These are phyloP conservation scores for Xylophagus ater DNA, from an alignment of 2,888 invertebrate genomes.

Conservation along the genomic window DNA sequence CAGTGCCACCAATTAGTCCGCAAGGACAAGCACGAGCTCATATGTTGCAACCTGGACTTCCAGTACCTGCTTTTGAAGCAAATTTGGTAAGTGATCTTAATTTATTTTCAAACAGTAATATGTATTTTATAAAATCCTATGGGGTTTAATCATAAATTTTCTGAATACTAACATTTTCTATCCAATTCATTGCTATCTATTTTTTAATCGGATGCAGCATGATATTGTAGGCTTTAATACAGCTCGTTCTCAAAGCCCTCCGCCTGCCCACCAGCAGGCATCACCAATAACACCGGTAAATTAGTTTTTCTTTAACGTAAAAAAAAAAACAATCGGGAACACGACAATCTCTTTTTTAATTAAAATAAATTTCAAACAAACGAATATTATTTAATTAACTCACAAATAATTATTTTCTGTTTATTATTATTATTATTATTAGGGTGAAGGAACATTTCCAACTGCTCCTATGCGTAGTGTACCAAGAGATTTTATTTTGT, in stretches of 20 bases:
- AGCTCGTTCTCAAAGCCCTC: slow-evolving; percentile 56
- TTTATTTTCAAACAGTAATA: not conserved
- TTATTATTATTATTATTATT: slow-evolving; percentile 14
- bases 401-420: not conserved
- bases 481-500: slow-evolving; percentile 31
- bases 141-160: not conserved
- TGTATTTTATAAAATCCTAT: not conserved
- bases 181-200: slow-evolving; percentile 1
- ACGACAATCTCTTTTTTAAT: too few species aligned
- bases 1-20: slow-evolving; percentile 50
- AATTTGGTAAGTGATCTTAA: slow-evolving; percentile 52
- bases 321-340: too few species aligned
- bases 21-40: slow-evolving; percentile 47
- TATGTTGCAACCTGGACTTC: slow-evolving; percentile 44
- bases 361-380: too few species aligned
- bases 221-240: slow-evolving; percentile 40
- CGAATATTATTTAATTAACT: too few species aligned
- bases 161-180: not conserved
- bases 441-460: slow-evolving; percentile 44
- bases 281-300: slow-evolving; percentile 60
- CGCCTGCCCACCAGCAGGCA: slow-evolving; percentile 74
- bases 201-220: slow-evolving; percentile 43
- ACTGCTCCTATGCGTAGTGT: slow-evolving; percentile 33
- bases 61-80: slow-evolving; percentile 51
- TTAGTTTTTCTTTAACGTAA: not conserved